These are phyloP conservation scores for Thalassaphorura encarpata DNA, from an alignment of 1,140 invertebrate genomes.

Conservation along the genomic window DNA sequence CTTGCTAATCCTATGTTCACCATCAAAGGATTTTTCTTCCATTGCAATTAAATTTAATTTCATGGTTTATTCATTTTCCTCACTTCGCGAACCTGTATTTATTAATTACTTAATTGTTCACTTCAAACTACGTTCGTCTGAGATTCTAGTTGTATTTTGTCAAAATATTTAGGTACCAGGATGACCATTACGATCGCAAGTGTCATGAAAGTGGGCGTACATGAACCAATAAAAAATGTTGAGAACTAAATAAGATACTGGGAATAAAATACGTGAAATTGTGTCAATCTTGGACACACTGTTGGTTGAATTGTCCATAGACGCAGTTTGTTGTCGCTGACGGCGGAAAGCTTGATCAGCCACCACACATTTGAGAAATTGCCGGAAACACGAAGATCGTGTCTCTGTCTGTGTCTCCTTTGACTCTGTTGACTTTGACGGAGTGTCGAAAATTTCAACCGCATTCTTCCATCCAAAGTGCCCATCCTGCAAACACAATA, in stretches of 20 bases:
- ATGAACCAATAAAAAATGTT: conserved; percentile 15
- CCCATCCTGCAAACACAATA: too few relatives aligned
- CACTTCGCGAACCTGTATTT: too few relatives aligned
- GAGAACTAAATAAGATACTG: conserved; percentile 47
- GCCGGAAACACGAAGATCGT: conserved; percentile 58
- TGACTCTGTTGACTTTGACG: conserved; percentile 14
- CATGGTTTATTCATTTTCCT: too few relatives aligned
- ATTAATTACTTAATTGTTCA: too few relatives aligned
- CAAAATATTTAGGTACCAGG: too few relatives aligned
- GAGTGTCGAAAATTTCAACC: conserved; percentile 26
- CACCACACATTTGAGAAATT: conserved; percentile 65
- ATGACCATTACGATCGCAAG: too few relatives aligned
- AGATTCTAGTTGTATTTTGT: too few relatives aligned
- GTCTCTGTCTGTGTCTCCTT: conserved; percentile 60
- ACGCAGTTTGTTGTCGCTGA: conserved; percentile 40
- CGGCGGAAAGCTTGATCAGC: conserved; percentile 67
- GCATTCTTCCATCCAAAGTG: too few relatives aligned
- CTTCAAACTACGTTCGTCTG: too few relatives aligned
- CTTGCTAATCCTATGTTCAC: too few relatives aligned
- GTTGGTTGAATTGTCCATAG: conserved; percentile 50
- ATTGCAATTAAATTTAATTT: too few relatives aligned
- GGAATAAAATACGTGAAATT: conserved; percentile 72
- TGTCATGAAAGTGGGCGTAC: conserved; percentile 15
- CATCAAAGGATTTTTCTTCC: too few relatives aligned
- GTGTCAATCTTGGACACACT: conserved; percentile 80